Conservation (phyloP, 2,113 vertebrate genomes). For the Pedionomus torquatus region DNA sequence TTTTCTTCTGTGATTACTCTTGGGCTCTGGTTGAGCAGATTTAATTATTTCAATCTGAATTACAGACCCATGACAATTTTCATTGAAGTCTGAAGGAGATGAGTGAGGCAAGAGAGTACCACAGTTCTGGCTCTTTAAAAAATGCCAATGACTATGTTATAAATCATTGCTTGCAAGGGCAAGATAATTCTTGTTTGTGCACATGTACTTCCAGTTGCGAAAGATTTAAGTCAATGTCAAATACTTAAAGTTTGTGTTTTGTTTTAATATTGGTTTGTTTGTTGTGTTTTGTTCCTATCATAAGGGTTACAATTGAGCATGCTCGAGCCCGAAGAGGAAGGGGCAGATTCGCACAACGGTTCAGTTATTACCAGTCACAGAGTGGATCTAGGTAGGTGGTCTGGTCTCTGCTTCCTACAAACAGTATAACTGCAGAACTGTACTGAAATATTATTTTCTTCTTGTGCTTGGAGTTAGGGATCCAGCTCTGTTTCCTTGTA, state of each 20-base stretch:
- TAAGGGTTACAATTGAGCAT: constrained; percentile 89
- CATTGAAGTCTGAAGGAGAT: background rate
- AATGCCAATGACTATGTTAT: background rate
- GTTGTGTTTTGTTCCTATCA: background rate
- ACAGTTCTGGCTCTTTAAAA: background rate
- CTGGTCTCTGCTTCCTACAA: background rate
- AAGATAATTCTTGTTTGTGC: background rate
- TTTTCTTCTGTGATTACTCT: background rate
- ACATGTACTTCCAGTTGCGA: background rate
- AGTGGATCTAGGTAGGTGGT: constrained; percentile 83
- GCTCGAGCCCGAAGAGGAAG: constrained; percentile 83
- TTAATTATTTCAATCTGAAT: background rate
- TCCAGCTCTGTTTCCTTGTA: background rate
- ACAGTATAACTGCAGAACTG: background rate
- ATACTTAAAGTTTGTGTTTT: background rate
- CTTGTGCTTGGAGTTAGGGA: background rate
- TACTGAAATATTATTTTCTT: background rate
- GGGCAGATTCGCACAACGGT: constrained; percentile 82
- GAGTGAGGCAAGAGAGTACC: background rate
- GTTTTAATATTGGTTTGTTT: background rate
- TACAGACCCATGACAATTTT: background rate
- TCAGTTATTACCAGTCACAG: constrained; percentile 85
- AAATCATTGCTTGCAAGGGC: background rate
- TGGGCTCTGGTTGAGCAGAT: background rate
- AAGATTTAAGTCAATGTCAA: background rate